Evolutionary conservation across 2,888 invertebrate genomes (phyloP).

Genomic region (Pyrochroa serraticornis): DNA sequence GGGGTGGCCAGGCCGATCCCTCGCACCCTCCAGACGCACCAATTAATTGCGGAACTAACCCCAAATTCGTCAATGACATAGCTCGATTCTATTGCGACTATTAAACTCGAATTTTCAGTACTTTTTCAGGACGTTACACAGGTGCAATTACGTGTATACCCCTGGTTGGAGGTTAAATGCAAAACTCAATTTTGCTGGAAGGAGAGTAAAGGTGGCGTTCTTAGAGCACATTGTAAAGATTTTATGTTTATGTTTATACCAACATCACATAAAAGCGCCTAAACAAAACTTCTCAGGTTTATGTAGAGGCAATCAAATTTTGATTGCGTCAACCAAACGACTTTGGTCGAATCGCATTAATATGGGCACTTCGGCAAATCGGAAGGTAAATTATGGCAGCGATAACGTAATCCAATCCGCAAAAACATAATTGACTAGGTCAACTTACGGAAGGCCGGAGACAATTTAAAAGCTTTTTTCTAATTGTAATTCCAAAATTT

Average conservation of each 20-base stretch:
- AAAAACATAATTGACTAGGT: too few species aligned
- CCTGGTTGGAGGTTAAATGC: conserved; percentile 7
- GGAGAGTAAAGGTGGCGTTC: conserved; percentile 24
- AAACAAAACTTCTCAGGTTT: conserved; percentile 35
- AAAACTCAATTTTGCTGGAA: conserved; percentile 11
- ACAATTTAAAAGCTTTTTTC: too few species aligned
- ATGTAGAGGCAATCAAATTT: conserved; percentile 26
- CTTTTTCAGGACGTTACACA: neutral
- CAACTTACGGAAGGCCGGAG: too few species aligned
- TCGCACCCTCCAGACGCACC: conserved; percentile 1
- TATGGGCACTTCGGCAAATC: conserved; percentile 1
- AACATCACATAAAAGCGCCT: conserved; percentile 33
- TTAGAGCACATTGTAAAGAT: conserved; percentile 31
- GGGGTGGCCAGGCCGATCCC: conserved; percentile 6
- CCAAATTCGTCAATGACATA: neutral
- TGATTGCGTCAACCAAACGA: conserved; percentile 22
- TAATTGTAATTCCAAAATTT: too few species aligned
- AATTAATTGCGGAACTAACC: conserved; percentile 1
- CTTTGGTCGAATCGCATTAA: conserved; percentile 27
- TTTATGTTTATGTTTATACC: conserved; percentile 31
- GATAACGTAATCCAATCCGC: too few species aligned
- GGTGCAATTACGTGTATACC: neutral
- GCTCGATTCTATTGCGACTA: too few species aligned
- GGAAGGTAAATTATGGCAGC: too few species aligned
- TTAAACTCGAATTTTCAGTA: neutral